phyloP scores from a whole-genome alignment of 2,888 invertebrate species.

The Phyllotreta cruciferae region DNA sequence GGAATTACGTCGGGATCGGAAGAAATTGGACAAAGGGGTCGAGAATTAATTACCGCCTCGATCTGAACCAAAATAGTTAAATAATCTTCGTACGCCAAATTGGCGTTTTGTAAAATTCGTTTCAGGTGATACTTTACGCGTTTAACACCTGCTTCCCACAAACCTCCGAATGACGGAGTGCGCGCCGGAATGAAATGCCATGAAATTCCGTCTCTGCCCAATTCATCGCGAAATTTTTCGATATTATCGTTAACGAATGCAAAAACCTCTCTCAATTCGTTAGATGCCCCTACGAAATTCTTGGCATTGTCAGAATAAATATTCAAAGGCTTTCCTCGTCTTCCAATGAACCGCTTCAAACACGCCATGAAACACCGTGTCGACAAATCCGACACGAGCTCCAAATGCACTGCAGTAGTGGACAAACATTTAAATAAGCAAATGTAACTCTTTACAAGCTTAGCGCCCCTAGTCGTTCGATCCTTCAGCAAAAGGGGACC shows the following conservation, averaged over 20 bases:
- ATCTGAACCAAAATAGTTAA: slow-evolving; percentile 42
- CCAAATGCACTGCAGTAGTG: slow-evolving; percentile 45
- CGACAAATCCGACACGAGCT: slow-evolving; percentile 40
- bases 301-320: slow-evolving; percentile 45
- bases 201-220: slow-evolving; percentile 19
- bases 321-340: too few species aligned
- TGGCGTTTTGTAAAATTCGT: slow-evolving; percentile 25
- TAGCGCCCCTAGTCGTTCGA: slow-evolving; percentile 17
- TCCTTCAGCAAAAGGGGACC: slow-evolving; percentile 33
- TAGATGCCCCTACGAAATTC: slow-evolving; percentile 38
- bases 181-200: slow-evolving; percentile 40
- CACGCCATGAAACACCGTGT: slow-evolving; percentile 42
- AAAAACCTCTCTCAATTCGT: slow-evolving; percentile 20
- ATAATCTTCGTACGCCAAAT: slow-evolving; percentile 38
- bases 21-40: slow-evolving; percentile 46
- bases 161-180: slow-evolving; percentile 41
- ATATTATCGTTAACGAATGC: slow-evolving; percentile 18
- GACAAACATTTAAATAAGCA: slow-evolving; percentile 34
- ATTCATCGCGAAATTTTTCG: not conserved
- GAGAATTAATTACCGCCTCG: slow-evolving; percentile 48
- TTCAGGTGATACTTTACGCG: slow-evolving; percentile 38
- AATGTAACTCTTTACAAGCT: slow-evolving; percentile 32
- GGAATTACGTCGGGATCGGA: slow-evolving; percentile 41
- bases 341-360: too few species aligned
- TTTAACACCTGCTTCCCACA: slow-evolving; percentile 43